These are phyloP conservation scores for Laodelphax striatellus DNA, from an alignment of 1,140 invertebrate genomes.

Conservation along the genomic window DNA sequence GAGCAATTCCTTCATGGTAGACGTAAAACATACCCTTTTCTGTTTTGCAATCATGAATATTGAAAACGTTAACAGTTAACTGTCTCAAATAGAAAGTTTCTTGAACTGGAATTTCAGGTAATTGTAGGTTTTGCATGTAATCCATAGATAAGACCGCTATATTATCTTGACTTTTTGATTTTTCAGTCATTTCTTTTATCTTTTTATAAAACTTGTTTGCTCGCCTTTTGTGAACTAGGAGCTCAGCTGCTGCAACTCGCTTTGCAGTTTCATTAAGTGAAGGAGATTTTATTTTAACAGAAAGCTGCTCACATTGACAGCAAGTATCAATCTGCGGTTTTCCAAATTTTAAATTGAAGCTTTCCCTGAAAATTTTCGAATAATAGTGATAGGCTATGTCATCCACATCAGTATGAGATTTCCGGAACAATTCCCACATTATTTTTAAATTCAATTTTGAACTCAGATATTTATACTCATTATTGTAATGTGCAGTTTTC, in stretches of 20 bases:
- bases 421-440: not conserved
- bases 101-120: constrained; percentile 14
- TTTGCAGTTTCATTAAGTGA: constrained; percentile 11
- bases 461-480: not conserved
- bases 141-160: constrained; percentile 9
- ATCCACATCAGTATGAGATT: not conserved
- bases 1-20: constrained; percentile 6
- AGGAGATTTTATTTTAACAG: constrained; percentile 11
- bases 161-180: not conserved
- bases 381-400: no score
- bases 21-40: not conserved
- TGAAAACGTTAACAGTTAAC: constrained; percentile 5
- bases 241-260: constrained; percentile 9
- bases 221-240: no score
- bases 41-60: constrained; percentile 10
- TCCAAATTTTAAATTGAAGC: constrained; percentile 9
- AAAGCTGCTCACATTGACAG: constrained; percentile 7
- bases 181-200: constrained; percentile 2
- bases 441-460: not conserved
- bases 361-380: constrained; percentile 6
- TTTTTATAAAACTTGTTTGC: constrained; percentile 11
- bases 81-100: constrained; percentile 15
- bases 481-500: no score
- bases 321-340: constrained; percentile 12
- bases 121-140: constrained; percentile 15